Percentiles rank a stretch among this genome's conserved stretches.
phyloP scores from a whole-genome alignment of 2,888 invertebrate species.

The Stegophylla sp. region DNA sequence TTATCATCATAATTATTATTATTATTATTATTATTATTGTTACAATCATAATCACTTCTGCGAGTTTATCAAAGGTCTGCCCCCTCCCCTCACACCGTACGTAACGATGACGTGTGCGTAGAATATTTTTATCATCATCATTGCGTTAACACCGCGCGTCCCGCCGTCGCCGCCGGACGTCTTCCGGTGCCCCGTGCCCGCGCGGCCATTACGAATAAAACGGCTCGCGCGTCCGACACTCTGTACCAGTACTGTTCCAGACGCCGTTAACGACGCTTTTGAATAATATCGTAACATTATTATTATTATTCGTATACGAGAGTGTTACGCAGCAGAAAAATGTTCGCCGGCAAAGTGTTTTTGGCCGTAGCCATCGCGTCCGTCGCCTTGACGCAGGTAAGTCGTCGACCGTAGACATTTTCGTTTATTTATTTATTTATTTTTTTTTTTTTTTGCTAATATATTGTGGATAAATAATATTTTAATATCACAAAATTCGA shows the following conservation, averaged over 20 bases:
- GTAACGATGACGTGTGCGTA: too few species aligned
- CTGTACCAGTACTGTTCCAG: not conserved
- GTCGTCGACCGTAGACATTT: not conserved
- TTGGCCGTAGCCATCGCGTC: constrained; percentile 12
- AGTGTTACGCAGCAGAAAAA: not conserved
- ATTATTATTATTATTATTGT: too few species aligned
- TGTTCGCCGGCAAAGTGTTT: constrained; percentile 19
- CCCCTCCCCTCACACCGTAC: too few species aligned
- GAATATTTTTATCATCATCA: too few species aligned
- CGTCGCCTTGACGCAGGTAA: constrained; percentile 7
- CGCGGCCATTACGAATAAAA: not conserved
- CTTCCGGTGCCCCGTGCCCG: not conserved
- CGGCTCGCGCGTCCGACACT: not conserved
- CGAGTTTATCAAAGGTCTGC: not conserved
- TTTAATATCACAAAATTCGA: too few species aligned
- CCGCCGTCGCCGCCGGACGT: not conserved
- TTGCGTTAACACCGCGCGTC: too few species aligned
- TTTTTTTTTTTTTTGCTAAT: too few species aligned
- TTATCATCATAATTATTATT: too few species aligned
- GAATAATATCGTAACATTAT: not conserved
- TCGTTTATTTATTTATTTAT: too few species aligned
- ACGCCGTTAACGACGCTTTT: not conserved
- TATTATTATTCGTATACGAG: not conserved
- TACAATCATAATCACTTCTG: too few species aligned
- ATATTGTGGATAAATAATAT: too few species aligned